Percentiles rank a stretch among this genome's conserved stretches.
These are phyloP conservation scores for Trematomus bernacchii DNA, from an alignment of 2,797 vertebrate genomes.

Conservation along the genomic window DNA sequence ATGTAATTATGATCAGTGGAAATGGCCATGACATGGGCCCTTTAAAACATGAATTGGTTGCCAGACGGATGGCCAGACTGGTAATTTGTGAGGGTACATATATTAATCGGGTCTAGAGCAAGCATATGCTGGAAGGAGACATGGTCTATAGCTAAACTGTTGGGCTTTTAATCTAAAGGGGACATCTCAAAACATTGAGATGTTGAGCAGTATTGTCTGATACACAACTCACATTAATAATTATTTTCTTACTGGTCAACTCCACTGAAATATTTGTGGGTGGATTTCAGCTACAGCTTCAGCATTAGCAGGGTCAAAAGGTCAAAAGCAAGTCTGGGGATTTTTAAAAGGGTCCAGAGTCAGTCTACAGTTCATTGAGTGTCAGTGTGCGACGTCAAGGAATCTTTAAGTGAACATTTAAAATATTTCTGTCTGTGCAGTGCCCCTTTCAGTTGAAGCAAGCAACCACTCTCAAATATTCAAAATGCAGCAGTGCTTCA, in stretches of 20 bases:
- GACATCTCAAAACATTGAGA: constrained; percentile 21
- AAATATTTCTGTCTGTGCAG: not conserved
- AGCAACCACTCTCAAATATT: constrained; percentile 3
- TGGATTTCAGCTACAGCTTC: constrained; percentile 13
- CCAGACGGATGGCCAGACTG: constrained; percentile 73
- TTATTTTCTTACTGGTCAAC: constrained; percentile 10
- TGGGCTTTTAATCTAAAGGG: constrained; percentile 51
- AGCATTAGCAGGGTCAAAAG: not conserved
- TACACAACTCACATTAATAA: not conserved
- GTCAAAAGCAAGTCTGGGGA: constrained; percentile 16
- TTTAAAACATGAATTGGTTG: constrained; percentile 81
- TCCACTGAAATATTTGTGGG: constrained; percentile 5
- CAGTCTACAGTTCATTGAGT: constrained; percentile 13
- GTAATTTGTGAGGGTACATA: constrained; percentile 78
- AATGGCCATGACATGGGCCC: no score
- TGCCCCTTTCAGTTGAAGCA: constrained; percentile 7
- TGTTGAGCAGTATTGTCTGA: not conserved
- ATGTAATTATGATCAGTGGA: no score
- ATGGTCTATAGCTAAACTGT: constrained; percentile 39
- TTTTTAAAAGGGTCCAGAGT: constrained; percentile 6
- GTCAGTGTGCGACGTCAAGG: constrained; percentile 6
- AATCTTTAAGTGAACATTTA: constrained; percentile 20
- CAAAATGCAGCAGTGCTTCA: constrained; percentile 2
- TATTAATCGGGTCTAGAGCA: constrained; percentile 65
- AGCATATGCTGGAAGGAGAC: constrained; percentile 66